A percentile compares a stretch with the other conserved stretches of the same genome.
Evolutionary conservation across 1,140 invertebrate genomes (phyloP).

Genomic region (Galendromus occidentalis): DNA sequence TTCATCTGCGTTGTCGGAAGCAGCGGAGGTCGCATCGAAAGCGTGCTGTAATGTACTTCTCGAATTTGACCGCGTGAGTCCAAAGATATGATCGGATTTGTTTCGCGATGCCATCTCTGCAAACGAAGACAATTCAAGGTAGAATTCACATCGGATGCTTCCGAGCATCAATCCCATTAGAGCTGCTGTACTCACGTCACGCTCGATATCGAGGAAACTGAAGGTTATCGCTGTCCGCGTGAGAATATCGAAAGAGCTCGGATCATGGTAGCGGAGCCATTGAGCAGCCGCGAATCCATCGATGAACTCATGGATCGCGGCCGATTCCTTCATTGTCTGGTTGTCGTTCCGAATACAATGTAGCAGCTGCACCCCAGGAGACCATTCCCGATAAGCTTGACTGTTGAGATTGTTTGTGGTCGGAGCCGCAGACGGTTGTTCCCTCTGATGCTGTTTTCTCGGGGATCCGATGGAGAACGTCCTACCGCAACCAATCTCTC

Average conservation of each 20-base stretch:
- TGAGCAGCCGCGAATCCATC: constrained; percentile 2
- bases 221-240: neutral
- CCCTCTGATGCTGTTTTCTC: neutral
- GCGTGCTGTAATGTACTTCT: constrained; percentile 3
- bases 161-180: too few species aligned
- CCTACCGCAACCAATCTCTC: neutral
- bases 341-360: neutral
- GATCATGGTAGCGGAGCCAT: neutral
- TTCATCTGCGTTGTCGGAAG: neutral
- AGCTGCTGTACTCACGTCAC: neutral
- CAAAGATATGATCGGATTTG: neutral
- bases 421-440: neutral
- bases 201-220: constrained; percentile 4
- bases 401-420: constrained; percentile 1
- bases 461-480: neutral
- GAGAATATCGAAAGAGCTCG: neutral
- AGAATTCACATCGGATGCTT: too few species aligned
- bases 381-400: constrained; percentile 4
- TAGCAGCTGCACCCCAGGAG: neutral
- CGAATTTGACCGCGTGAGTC: neutral
- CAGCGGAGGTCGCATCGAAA: neutral
- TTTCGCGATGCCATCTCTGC: constrained; percentile 3
- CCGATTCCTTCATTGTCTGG: neutral
- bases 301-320: neutral
- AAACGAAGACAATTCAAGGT: neutral